Percentiles rank a stretch among this genome's conserved stretches.
These are phyloP conservation scores for Diorhabda elongata DNA, from an alignment of 1,140 invertebrate genomes.

Conservation along the genomic window DNA sequence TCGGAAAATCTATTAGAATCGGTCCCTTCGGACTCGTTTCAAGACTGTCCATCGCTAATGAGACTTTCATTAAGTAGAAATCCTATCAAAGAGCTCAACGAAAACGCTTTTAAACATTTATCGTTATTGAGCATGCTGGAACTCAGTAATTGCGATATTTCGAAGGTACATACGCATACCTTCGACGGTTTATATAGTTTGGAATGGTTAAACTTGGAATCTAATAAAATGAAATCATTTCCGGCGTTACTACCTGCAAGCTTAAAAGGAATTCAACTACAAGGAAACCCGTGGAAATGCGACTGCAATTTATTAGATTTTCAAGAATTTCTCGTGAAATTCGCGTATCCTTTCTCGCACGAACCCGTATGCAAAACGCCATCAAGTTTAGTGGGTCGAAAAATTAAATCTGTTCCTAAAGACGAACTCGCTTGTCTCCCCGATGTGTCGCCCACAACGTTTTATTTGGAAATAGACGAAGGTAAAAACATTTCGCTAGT, in stretches of 20 bases:
- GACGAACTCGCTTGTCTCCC: slow-evolving; percentile 79
- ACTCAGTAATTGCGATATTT: slow-evolving; percentile 72
- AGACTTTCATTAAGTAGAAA: slow-evolving; percentile 73
- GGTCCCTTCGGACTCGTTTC: slow-evolving; percentile 72
- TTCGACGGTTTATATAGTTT: slow-evolving; percentile 75
- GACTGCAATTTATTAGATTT: slow-evolving; percentile 75
- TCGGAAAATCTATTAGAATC: slow-evolving; percentile 72
- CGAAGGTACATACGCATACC: slow-evolving; percentile 68
- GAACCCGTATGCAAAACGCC: slow-evolving; percentile 74
- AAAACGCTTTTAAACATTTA: slow-evolving; percentile 67
- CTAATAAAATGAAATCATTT: slow-evolving; percentile 70
- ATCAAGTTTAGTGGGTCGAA: slow-evolving; percentile 58
- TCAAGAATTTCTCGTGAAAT: slow-evolving; percentile 70
- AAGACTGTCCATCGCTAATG: slow-evolving; percentile 73
- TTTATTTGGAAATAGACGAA: slow-evolving; percentile 70
- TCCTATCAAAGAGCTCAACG: slow-evolving; percentile 65
- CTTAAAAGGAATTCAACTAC: slow-evolving; percentile 60
- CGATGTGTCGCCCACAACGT: slow-evolving; percentile 63
- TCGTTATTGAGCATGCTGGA: slow-evolving; percentile 74
- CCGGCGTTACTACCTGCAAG: slow-evolving; percentile 66
- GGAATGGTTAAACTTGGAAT: slow-evolving; percentile 78
- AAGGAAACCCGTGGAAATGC: slow-evolving; percentile 85
- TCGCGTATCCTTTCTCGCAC: slow-evolving; percentile 63
- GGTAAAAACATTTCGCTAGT: slow-evolving; percentile 73
- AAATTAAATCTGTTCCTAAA: slow-evolving; percentile 64